Conservation (phyloP, 2,797 vertebrate genomes). For the Potorous gilbertii region DNA sequence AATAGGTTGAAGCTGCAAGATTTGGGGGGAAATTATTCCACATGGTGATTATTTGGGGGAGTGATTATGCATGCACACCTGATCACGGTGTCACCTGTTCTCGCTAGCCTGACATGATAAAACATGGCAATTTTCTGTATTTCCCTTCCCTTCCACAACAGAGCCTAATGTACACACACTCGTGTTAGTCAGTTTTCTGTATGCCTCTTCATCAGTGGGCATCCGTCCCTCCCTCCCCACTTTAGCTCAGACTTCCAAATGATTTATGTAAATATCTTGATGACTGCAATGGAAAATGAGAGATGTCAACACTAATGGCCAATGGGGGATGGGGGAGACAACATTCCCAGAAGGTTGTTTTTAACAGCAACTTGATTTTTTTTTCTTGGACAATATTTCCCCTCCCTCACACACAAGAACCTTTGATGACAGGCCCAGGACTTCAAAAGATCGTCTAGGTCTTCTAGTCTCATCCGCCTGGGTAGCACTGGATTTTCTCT, state of each 20-base stretch:
- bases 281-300: conserved; percentile 64
- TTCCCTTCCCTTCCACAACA: conserved; percentile 94
- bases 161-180: conserved; percentile 85
- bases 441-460: neutral
- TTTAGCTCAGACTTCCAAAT: conserved; percentile 73
- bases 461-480: neutral
- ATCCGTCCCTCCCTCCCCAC: conserved; percentile 66
- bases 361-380: neutral
- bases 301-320: conserved; percentile 57
- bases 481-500: conserved; percentile 57
- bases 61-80: conserved; percentile 98
- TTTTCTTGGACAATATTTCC: conserved; percentile 38
- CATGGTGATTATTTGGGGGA: conserved; percentile 97
- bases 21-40: conserved; percentile 97
- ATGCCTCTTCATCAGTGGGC: conserved; percentile 78
- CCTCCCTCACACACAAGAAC: conserved; percentile 25
- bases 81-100: conserved; percentile 95
- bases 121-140: conserved; percentile 96
- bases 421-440: neutral
- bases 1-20: conserved; percentile 95
- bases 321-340: neutral
- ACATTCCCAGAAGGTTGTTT: neutral
- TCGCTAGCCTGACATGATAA: conserved; percentile 92
- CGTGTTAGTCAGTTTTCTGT: conserved; percentile 85
- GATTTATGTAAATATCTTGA: conserved; percentile 80